Evolutionary conservation across 1,140 invertebrate genomes (phyloP).

Genomic region (Drosophila funebris): DNA sequence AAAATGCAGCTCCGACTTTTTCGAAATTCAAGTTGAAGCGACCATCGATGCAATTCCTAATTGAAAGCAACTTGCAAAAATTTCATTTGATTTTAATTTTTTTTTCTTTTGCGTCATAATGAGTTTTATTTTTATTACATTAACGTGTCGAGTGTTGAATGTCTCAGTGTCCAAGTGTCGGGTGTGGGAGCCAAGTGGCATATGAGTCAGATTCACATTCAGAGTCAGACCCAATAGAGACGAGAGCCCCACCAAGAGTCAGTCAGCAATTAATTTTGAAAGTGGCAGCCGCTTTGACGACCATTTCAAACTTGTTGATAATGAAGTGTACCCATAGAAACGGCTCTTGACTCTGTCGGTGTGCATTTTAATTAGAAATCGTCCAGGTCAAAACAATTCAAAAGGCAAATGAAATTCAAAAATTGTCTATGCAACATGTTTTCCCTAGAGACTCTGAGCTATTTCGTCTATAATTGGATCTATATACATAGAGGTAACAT

Average conservation of each 20-base stretch:
- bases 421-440: slow-evolving; percentile 24
- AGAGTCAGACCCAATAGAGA: slow-evolving; percentile 2
- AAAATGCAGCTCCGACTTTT: slow-evolving; percentile 22
- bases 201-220: slow-evolving; percentile 15
- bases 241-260: neutral
- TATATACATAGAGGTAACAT: too few relatives aligned
- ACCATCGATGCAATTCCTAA: slow-evolving; percentile 38
- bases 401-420: slow-evolving; percentile 52
- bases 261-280: slow-evolving; percentile 73
- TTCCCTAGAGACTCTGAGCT: neutral
- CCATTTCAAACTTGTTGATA: slow-evolving; percentile 47
- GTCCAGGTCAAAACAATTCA: slow-evolving; percentile 7
- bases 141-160: slow-evolving; percentile 67
- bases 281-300: slow-evolving; percentile 65
- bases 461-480: neutral
- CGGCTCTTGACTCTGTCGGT: slow-evolving; percentile 19
- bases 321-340: slow-evolving; percentile 31
- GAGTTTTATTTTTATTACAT: slow-evolving; percentile 67
- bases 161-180: slow-evolving; percentile 21
- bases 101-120: slow-evolving; percentile 46
- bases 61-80: slow-evolving; percentile 53
- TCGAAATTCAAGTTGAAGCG: slow-evolving; percentile 44
- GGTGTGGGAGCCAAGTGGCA: slow-evolving; percentile 21
- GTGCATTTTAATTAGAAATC: slow-evolving; percentile 74
- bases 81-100: slow-evolving; percentile 60